phyloP scores from a whole-genome alignment of 2,888 invertebrate genomes.

The Diaperis boleti region DNA sequence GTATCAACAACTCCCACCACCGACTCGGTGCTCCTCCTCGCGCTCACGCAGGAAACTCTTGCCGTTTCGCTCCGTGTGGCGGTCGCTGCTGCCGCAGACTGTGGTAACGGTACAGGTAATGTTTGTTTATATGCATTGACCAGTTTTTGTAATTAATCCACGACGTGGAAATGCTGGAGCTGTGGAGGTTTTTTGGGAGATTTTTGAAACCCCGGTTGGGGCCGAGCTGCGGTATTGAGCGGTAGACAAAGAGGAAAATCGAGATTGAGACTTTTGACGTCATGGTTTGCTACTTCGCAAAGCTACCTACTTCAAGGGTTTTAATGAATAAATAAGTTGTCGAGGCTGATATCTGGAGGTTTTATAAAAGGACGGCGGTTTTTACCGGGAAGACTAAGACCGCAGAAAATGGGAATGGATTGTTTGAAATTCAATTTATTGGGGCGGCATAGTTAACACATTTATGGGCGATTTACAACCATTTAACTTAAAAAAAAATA shows the following conservation, averaged over 20 bases:
- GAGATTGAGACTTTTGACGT: background rate
- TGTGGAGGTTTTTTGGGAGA: background rate
- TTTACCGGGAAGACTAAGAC: too few species aligned
- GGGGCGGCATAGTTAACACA: too few species aligned
- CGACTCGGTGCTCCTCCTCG: slow-evolving; percentile 45
- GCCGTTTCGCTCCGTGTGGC: slow-evolving; percentile 41
- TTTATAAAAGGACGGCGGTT: too few species aligned
- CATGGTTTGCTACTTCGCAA: background rate
- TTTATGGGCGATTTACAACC: too few species aligned
- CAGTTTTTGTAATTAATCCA: slow-evolving; percentile 44
- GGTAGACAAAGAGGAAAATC: background rate
- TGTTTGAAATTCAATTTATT: too few species aligned
- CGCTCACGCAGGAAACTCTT: slow-evolving; percentile 25
- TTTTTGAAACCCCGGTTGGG: too few species aligned
- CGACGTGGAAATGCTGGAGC: background rate
- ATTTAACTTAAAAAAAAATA: too few species aligned
- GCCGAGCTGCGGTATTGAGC: background rate
- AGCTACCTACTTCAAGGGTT: too few species aligned
- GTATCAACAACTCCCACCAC: slow-evolving; percentile 55
- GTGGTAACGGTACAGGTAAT: slow-evolving; percentile 48
- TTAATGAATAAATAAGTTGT: too few species aligned
- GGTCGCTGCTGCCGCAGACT: slow-evolving; percentile 41
- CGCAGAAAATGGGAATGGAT: too few species aligned
- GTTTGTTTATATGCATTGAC: slow-evolving; percentile 49
- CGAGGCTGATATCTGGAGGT: too few species aligned